A percentile compares a stretch with the other conserved stretches of the same genome.
phyloP scores from a whole-genome alignment of 2,888 invertebrate genomes.

The Chorisops tibialis region DNA sequence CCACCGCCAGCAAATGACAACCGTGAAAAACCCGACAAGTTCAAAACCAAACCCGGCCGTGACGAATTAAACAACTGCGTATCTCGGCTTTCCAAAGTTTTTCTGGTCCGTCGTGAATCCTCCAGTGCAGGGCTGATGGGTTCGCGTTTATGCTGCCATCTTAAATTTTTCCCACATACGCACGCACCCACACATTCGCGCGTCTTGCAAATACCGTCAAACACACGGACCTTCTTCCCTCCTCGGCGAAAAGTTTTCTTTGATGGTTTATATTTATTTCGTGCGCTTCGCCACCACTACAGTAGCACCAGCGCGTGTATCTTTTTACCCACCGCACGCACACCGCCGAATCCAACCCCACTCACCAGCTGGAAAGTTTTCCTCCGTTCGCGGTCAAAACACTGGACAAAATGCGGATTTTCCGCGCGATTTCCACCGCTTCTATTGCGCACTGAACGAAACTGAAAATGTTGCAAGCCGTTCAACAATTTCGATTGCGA shows the following conservation, averaged over 20 bases:
- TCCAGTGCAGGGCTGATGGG: background rate
- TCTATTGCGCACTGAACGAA: too few species aligned
- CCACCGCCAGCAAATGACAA: background rate
- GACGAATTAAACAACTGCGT: background rate
- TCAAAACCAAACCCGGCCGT: background rate
- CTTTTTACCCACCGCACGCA: background rate
- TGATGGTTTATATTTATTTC: background rate
- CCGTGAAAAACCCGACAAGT: background rate
- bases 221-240: too few species aligned
- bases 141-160: conserved; percentile 26
- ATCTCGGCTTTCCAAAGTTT: background rate
- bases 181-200: conserved; percentile 18
- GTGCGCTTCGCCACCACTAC: background rate
- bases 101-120: conserved; percentile 4
- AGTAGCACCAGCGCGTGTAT: background rate
- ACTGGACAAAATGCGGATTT: too few species aligned
- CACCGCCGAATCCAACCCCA: too few species aligned
- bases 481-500: too few species aligned
- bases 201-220: too few species aligned
- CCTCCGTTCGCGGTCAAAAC: too few species aligned
- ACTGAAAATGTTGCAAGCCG: too few species aligned
- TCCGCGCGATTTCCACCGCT: too few species aligned
- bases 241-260: too few species aligned
- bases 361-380: too few species aligned
- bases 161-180: conserved; percentile 22